Evolutionary conservation across 2,888 invertebrate genomes (phyloP).

Genomic region (Halocaridina rubra): DNA sequence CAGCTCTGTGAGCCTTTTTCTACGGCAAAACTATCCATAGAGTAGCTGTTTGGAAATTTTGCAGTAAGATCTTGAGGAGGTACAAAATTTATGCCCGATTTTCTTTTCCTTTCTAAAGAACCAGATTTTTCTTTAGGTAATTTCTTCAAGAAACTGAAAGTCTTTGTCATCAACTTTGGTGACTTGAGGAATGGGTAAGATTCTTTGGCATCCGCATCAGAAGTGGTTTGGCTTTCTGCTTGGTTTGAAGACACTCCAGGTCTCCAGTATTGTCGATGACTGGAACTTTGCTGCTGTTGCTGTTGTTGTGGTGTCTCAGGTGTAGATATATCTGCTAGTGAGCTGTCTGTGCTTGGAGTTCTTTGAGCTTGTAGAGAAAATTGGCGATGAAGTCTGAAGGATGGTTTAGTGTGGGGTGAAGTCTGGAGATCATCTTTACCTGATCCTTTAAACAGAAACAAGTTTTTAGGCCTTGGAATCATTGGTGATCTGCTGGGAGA

Average conservation of each 20-base stretch:
- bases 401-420: constrained; percentile 51
- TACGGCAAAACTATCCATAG: constrained; percentile 61
- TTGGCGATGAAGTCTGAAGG: constrained; percentile 55
- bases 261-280: constrained; percentile 28
- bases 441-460: constrained; percentile 60
- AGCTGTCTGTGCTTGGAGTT: constrained; percentile 62
- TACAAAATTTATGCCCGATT: constrained; percentile 50
- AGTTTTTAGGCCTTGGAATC: constrained; percentile 60
- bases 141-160: constrained; percentile 61
- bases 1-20: constrained; percentile 42
- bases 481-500: constrained; percentile 62
- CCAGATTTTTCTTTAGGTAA: constrained; percentile 62
- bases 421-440: constrained; percentile 54
- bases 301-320: constrained; percentile 60
- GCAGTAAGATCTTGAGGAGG: constrained; percentile 39
- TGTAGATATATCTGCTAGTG: constrained; percentile 55
- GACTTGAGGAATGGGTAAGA: constrained; percentile 57
- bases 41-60: constrained; percentile 63
- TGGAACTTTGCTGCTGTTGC: constrained; percentile 14
- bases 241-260: background rate
- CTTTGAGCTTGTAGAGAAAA: constrained; percentile 52
- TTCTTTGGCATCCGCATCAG: constrained; percentile 56
- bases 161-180: constrained; percentile 62
- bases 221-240: constrained; percentile 15
- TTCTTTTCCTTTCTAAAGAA: constrained; percentile 60